Evolutionary conservation across 2,888 invertebrate species (phyloP).

Genomic region (Pyrrhia umbra): DNA sequence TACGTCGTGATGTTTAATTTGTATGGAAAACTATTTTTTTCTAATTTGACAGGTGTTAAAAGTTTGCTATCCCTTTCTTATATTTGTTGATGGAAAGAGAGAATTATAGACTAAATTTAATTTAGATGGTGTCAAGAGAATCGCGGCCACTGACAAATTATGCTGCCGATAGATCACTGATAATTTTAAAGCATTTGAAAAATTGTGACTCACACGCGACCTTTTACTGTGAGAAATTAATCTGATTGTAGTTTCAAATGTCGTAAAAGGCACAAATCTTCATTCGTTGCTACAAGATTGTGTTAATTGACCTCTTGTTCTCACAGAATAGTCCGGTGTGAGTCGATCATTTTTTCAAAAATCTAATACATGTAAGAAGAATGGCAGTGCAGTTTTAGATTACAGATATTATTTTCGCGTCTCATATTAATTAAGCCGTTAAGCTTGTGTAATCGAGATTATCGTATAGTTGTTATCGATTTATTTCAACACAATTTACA

Average conservation of each 20-base stretch:
- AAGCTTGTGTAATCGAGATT: slow-evolving; percentile 34
- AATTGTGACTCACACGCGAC: slow-evolving; percentile 2
- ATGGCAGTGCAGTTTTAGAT: slow-evolving; percentile 51
- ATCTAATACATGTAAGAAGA: slow-evolving; percentile 33
- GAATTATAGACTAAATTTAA: too few species aligned
- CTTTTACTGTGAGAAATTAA: slow-evolving; percentile 3
- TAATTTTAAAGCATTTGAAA: slow-evolving; percentile 44
- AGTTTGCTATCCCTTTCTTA: too few species aligned
- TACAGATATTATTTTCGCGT: slow-evolving; percentile 36
- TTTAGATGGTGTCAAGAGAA: too few species aligned
- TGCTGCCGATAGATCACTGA: slow-evolving; percentile 45
- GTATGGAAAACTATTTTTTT: too few species aligned
- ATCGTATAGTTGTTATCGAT: slow-evolving; percentile 6
- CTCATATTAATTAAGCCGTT: slow-evolving; percentile 35
- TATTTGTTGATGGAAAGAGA: too few species aligned
- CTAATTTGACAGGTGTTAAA: too few species aligned
- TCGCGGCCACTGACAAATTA: slow-evolving; percentile 59
- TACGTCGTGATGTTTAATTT: too few species aligned
- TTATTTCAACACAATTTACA: slow-evolving; percentile 42
- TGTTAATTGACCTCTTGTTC: slow-evolving; percentile 43
- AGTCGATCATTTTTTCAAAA: slow-evolving; percentile 14
- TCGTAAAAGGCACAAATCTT: slow-evolving; percentile 32
- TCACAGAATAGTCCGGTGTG: background rate
- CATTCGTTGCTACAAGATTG: background rate
- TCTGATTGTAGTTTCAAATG: background rate